These are phyloP conservation scores for Papilio gigon DNA, from an alignment of 2,888 invertebrate species.

Conservation along the genomic window DNA sequence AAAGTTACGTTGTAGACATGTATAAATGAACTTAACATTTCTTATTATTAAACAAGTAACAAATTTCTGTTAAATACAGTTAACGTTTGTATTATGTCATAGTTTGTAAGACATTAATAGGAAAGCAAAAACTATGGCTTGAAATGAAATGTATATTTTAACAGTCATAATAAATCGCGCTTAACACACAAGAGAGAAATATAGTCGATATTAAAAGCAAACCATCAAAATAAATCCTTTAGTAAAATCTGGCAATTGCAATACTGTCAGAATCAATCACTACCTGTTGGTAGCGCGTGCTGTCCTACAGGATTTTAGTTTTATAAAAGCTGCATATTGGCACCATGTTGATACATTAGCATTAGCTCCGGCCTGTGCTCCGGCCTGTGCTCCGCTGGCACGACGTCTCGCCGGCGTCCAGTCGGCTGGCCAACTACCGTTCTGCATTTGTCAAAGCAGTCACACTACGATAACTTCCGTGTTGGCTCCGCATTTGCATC, in stretches of 20 bases:
- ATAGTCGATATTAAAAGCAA: background rate
- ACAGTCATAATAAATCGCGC: too few species aligned
- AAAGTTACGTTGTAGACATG: background rate
- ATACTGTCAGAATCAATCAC: background rate
- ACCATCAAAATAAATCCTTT: background rate
- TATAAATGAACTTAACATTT: background rate
- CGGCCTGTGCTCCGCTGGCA: background rate
- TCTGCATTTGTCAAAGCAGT: constrained; percentile 23
- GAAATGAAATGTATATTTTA: too few species aligned
- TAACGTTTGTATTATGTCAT: too few species aligned
- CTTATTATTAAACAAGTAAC: background rate
- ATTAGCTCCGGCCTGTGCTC: background rate
- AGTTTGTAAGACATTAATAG: too few species aligned
- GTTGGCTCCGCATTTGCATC: constrained; percentile 19
- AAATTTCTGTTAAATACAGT: too few species aligned
- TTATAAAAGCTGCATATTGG: background rate
- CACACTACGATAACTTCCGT: background rate
- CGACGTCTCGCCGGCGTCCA: background rate
- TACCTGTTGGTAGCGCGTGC: background rate
- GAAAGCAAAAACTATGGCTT: too few species aligned
- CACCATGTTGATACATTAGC: constrained; percentile 1
- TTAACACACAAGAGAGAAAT: too few species aligned
- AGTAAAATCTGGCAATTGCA: background rate
- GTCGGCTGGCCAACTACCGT: background rate
- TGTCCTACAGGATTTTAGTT: background rate